Evolutionary conservation across 2,888 invertebrate genomes (phyloP).

Genomic region (Dicranocentrus wangi): DNA sequence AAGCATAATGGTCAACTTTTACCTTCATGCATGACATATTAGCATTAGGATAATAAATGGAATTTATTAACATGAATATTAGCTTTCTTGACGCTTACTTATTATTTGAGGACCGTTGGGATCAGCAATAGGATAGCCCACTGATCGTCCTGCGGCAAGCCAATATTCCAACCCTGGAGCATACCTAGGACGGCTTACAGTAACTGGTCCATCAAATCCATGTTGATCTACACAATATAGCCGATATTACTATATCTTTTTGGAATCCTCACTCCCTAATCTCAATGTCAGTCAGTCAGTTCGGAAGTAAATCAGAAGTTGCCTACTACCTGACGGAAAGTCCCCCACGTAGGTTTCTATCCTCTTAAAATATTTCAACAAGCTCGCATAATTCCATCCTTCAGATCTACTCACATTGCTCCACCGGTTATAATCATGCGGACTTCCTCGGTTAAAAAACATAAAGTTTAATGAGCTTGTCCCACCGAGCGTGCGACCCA

Average conservation of each 20-base stretch:
- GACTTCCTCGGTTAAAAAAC: constrained; percentile 41
- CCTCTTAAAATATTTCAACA: constrained; percentile 41
- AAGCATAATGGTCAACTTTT: neutral
- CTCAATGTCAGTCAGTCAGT: neutral
- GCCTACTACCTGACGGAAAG: constrained; percentile 33
- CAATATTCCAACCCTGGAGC: constrained; percentile 52
- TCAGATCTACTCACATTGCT: constrained; percentile 25
- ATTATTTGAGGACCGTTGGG: constrained; percentile 61
- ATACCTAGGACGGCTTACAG: constrained; percentile 36
- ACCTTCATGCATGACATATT: too few relatives aligned
- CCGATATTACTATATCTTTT: neutral
- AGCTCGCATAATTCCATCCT: constrained; percentile 38
- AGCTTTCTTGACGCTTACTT: constrained; percentile 13
- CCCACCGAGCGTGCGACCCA: constrained; percentile 37
- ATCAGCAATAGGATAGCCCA: constrained; percentile 53
- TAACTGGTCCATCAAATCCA: constrained; percentile 57
- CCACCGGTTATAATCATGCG: constrained; percentile 38
- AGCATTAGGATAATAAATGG: too few relatives aligned
- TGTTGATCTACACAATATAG: constrained; percentile 45
- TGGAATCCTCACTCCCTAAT: neutral
- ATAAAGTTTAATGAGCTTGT: constrained; percentile 31
- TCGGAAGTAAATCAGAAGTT: neutral
- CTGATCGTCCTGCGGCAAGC: constrained; percentile 45
- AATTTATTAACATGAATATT: neutral
- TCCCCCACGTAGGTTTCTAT: constrained; percentile 32